Evolutionary conservation across 2,113 vertebrate species (phyloP).

Genomic region (Burhinus oedicnemus): DNA sequence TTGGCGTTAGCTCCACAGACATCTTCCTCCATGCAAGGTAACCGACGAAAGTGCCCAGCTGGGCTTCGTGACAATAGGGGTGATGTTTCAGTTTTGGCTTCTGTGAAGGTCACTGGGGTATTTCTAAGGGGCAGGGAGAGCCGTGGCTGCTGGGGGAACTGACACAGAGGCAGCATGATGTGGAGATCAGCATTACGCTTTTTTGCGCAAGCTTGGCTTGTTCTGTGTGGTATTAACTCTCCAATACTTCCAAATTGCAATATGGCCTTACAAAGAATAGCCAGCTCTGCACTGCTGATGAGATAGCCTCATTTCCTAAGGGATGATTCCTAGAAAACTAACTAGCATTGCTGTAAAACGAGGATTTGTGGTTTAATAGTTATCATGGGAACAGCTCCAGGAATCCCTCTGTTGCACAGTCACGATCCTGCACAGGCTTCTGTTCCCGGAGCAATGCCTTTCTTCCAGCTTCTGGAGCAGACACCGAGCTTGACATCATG

Average conservation of each 20-base stretch:
- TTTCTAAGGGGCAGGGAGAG: not conserved
- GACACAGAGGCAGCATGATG: fast-evolving
- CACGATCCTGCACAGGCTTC: not conserved
- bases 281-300: not conserved
- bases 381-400: slow-evolving; percentile 4
- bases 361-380: not conserved
- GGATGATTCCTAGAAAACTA: slow-evolving; percentile 13
- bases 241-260: fast-evolving
- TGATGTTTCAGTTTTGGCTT: fast-evolving
- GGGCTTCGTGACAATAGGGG: fast-evolving
- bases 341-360: not conserved
- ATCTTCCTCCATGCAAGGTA: not conserved
- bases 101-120: fast-evolving
- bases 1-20: fast-evolving
- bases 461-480: not conserved
- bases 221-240: not conserved
- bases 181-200: fast-evolving
- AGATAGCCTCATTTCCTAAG: not conserved
- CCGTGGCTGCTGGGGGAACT: fast-evolving
- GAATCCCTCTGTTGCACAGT: not conserved
- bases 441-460: not conserved
- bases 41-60: fast-evolving
- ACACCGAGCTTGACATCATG: not conserved
- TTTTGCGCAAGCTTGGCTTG: fast-evolving
- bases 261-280: not conserved